Conservation (phyloP, 2,797 vertebrate species). For the Coreius guichenoti region DNA sequence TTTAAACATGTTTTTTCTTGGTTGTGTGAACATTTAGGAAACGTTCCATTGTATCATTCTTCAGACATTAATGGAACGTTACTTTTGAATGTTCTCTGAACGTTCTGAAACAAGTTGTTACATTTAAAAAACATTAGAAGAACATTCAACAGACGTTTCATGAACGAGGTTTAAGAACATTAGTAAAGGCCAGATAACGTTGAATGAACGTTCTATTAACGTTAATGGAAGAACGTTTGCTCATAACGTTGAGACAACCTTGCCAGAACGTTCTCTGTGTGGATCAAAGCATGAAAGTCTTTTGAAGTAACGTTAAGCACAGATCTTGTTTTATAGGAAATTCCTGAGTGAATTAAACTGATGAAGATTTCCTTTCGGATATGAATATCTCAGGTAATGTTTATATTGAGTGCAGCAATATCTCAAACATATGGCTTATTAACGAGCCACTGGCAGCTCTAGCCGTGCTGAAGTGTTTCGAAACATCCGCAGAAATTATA, state of each 20-base stretch:
- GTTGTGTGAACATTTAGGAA: neutral
- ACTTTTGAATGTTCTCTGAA: neutral
- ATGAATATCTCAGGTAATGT: neutral
- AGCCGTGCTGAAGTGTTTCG: neutral
- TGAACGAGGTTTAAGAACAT: neutral
- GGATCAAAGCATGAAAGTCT: neutral
- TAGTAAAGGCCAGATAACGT: neutral
- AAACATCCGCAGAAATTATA: neutral
- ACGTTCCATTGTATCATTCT: neutral
- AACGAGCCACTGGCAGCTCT: neutral
- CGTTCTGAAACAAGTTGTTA: too few species aligned
- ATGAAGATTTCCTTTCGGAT: neutral
- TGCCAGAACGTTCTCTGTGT: neutral
- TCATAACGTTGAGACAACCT: neutral
- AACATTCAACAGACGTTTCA: neutral
- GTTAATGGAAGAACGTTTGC: neutral
- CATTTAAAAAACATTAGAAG: neutral
- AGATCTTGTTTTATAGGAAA: neutral
- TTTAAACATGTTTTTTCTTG: too few species aligned
- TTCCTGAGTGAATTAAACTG: neutral
- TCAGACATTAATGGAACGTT: neutral
- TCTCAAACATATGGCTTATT: neutral
- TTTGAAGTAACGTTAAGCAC: neutral
- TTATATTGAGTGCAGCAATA: neutral
- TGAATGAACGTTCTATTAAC: too few species aligned